These are phyloP conservation scores for Ibycter americanus DNA, from an alignment of 2,797 vertebrate species.

Conservation along the genomic window DNA sequence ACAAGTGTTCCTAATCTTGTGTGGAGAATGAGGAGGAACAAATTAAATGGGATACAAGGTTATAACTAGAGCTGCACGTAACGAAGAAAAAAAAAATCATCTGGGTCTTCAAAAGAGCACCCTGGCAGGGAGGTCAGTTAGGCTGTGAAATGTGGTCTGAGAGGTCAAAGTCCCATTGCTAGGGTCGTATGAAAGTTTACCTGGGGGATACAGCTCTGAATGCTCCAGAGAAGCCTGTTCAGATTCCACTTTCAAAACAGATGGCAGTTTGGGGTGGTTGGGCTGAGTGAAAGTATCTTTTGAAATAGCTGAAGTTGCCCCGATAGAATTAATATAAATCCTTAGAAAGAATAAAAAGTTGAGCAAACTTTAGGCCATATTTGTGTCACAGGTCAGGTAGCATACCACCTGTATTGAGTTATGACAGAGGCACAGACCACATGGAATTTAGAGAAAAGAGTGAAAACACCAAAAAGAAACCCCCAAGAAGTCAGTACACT, in stretches of 20 bases:
- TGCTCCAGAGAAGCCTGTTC: background rate
- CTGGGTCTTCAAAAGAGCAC: background rate
- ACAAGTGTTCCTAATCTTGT: constrained; percentile 18
- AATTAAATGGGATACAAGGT: background rate
- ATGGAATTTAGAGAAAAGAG: background rate
- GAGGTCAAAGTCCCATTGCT: background rate
- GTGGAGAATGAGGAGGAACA: background rate
- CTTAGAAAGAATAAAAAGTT: background rate
- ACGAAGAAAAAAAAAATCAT: background rate
- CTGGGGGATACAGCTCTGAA: background rate
- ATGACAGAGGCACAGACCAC: background rate
- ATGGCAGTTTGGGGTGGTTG: background rate
- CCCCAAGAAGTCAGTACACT: background rate
- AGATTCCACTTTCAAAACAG: background rate
- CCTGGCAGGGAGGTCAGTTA: background rate
- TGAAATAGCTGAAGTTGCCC: background rate
- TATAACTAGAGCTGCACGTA: background rate
- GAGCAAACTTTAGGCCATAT: background rate
- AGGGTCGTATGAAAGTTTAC: background rate
- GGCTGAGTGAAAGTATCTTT: background rate
- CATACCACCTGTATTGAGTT: background rate
- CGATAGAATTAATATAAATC: background rate
- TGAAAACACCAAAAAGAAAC: background rate
- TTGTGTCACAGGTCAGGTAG: background rate
- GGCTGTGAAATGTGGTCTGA: background rate